Evolutionary conservation across 2,113 vertebrate genomes (phyloP), one percentile per base, ranked within the genome.

Genomic region (Otolemur garnettii): DNA sequence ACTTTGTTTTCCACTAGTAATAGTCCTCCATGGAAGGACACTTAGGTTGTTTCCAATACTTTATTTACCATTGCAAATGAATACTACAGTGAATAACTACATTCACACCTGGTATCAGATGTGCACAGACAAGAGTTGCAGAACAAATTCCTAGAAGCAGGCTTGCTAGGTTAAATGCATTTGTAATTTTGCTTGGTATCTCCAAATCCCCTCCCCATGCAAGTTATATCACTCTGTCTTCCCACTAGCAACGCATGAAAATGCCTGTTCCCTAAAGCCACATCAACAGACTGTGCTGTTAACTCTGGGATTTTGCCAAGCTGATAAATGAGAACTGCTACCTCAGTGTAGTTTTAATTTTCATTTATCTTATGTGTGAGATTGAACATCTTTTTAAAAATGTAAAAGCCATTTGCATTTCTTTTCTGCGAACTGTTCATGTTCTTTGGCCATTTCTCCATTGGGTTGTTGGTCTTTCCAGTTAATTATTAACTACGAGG

Each of bases 361-460:
- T 94, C 88, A 91, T 93, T 95, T 96, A 78, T 97, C 96, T 87
- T 92, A 28, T 53, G 81, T 87, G 66, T 81, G 95, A 97, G 92
- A 90, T 74, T 30, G 94, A 96, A 42, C 71, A 60, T 93, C 93
- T 92, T 87, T 91, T 93, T 18, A 83, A 94, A 97, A 68, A 96
- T 95, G 80, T 92, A 85, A 97, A 93, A 92, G 60, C 94, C 66
- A 85, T 92, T 96, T 87, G 74, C 69, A 86, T 93, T 94, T 94
- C 69, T 94, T 95, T 83, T 42, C 90, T 90, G 69, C 87, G 92
- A 97, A 89, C 86, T 69, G 53, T 89, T 64, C 50, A 0, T 85
- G 42, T 86, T 82, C 89, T 91, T 85, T 83, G 74, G 78, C 74
- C 79, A 35, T 91, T 81, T 95, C 53, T 97, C 83, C 55, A 15